A percentile compares a stretch with the other conserved stretches of the same genome.
phyloP scores from a whole-genome alignment of 2,797 vertebrate genomes.

The Erethizon dorsatum region DNA sequence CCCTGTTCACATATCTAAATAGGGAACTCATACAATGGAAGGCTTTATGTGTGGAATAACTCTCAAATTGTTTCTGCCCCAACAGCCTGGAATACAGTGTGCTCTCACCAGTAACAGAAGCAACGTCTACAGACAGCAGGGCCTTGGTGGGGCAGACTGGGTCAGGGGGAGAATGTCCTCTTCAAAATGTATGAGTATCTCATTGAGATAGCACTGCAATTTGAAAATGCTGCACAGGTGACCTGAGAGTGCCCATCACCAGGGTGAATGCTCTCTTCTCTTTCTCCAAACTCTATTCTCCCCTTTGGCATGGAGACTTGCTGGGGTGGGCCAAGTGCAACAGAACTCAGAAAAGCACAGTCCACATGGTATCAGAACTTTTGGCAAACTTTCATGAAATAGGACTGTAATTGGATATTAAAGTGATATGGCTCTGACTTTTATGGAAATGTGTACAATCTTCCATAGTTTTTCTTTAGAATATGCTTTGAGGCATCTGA shows the following conservation, averaged over 20 bases:
- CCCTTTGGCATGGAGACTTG: neutral
- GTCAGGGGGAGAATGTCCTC: neutral
- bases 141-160: neutral
- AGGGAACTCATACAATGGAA: neutral
- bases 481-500: neutral
- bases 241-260: accelerated
- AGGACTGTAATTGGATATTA: neutral
- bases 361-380: neutral
- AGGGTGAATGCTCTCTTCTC: neutral
- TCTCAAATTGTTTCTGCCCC: neutral
- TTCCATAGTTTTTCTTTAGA: neutral
- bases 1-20: neutral
- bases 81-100: neutral
- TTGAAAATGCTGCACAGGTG: neutral
- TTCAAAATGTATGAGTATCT: neutral
- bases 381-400: neutral
- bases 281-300: neutral
- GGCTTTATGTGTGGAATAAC: neutral
- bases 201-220: neutral
- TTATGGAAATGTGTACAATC: neutral
- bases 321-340: neutral
- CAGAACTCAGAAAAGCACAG: neutral
- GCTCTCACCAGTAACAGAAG: neutral
- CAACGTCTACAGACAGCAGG: neutral
- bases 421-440: neutral